Base-by-base conservation (phyloP, 2,113 vertebrate genomes). In the Nipponia nippon region DNA sequence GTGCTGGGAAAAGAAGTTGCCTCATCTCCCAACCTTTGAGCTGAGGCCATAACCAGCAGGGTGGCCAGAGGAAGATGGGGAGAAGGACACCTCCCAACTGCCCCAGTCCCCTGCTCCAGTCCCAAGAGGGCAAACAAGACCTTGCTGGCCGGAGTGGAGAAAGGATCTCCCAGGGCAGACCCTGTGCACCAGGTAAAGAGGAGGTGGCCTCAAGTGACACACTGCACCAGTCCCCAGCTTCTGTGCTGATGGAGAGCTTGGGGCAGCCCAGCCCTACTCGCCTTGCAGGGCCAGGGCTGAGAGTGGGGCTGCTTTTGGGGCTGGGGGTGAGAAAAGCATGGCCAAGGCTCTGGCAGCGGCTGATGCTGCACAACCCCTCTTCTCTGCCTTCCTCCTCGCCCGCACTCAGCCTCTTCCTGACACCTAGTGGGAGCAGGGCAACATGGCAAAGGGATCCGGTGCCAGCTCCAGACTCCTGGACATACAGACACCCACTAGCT, bases 341-440 rank as follows among this genome's bases (percentile, higher is more conserved):
- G 59, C 19, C 50, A 17, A 53, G 44, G n/a, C 30, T 55, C 42
- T 7, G 55, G 23, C 7, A 69, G 13, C 3, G 1, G 14, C 20
- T 3, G 13, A 7, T 8, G 32, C 67, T 69, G 61, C 38, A 16
- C 79, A n/a, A 23, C 32, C 23, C 22, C 13, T 21, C 1, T 0
- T 5, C 70, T 34, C 27, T 12, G 72, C 78, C 40, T 69, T 59
- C 71, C 87, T 86, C 42, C 30, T 63, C 9, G 4, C 34, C 88
- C 2, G 40, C 94, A 49, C 71, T 94, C 95, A 92, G 96, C 92
- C 95, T 83, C 84, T 13, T 93, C 86, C 32, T 97, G 96, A 95
- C 97, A 97, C 22, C 97, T 97, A 96, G 97, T 86, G 97, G 97
- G 92, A 95, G 58, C 59, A 38, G 75, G 53, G 11, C 55, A 69